A percentile compares a stretch with the other conserved stretches of the same genome.
Evolutionary conservation across 2,797 vertebrate species (phyloP).

Genomic region (Propithecus perrieri): DNA sequence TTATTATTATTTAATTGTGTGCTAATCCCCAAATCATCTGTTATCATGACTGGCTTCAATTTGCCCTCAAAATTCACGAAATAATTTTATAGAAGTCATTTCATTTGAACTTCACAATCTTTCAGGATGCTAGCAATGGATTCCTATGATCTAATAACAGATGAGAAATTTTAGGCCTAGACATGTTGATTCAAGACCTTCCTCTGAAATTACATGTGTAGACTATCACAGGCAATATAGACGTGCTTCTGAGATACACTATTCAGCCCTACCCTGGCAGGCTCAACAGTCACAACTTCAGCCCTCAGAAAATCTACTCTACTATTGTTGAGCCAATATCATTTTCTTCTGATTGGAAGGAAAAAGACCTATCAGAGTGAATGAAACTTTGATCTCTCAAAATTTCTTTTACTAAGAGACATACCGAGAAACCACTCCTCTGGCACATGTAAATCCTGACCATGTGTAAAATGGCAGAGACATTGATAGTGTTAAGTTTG

Average conservation of each 20-base stretch:
- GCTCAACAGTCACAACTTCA: not conserved
- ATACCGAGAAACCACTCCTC: not conserved
- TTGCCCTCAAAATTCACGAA: slow-evolving; percentile 13
- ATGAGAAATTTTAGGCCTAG: not conserved
- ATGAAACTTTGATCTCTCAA: not conserved
- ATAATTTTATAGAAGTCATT: slow-evolving; percentile 23
- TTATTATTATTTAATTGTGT: not conserved
- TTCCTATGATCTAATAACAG: not conserved
- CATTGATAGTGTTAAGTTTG: not conserved
- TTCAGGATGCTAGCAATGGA: not conserved
- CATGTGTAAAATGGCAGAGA: not conserved
- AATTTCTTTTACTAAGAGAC: not conserved
- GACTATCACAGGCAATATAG: not conserved
- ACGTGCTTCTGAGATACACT: not conserved
- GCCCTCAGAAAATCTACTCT: not conserved
- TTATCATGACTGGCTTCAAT: not conserved
- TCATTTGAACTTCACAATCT: not conserved
- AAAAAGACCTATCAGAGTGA: not conserved
- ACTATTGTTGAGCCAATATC: not conserved
- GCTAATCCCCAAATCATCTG: not conserved
- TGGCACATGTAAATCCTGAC: not conserved
- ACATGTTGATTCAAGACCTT: not conserved
- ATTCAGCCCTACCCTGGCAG: not conserved
- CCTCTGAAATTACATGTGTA: not conserved
- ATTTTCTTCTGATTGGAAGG: not conserved